phyloP scores from a whole-genome alignment of 2,113 vertebrate genomes.

The Nothobranchius furzeri region DNA sequence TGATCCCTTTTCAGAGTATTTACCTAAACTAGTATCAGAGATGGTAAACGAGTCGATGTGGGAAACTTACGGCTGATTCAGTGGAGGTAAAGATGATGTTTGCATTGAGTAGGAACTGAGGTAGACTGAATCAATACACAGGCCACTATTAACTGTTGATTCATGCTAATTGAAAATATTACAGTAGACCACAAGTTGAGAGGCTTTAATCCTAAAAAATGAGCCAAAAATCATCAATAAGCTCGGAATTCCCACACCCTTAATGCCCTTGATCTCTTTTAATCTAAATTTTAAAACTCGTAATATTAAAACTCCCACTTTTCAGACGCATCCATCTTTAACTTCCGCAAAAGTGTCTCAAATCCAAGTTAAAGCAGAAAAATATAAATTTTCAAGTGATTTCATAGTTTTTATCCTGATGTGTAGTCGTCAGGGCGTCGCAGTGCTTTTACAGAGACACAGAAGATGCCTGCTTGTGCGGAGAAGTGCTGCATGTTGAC shows the following conservation, averaged over 20 bases:
- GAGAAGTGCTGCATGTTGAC: constrained; percentile 7
- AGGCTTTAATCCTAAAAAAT: not conserved
- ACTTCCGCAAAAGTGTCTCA: constrained; percentile 1
- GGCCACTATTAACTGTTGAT: constrained; percentile 4
- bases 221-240: not conserved
- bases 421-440: constrained; percentile 18
- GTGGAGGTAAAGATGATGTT: constrained; percentile 29
- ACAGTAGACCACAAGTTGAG: constrained; percentile 10
- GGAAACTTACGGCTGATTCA: not conserved
- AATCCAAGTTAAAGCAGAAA: constrained; percentile 2
- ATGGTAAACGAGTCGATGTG: constrained; percentile 5
- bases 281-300: constrained; percentile 2
- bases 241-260: constrained; percentile 22
- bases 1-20: not conserved
- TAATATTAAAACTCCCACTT: constrained; percentile 20
- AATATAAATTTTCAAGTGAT: constrained; percentile 38
- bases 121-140: constrained; percentile 66
- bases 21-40: not conserved
- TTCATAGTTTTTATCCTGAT: constrained; percentile 36
- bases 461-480: constrained; percentile 14
- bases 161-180: constrained; percentile 9
- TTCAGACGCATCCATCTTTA: not conserved
- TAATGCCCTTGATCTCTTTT: constrained; percentile 8
- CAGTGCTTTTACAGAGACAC: constrained; percentile 37
- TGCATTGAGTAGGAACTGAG: constrained; percentile 67